Conservation (phyloP, 2,797 vertebrate genomes). For the Prunella strophiata region DNA sequence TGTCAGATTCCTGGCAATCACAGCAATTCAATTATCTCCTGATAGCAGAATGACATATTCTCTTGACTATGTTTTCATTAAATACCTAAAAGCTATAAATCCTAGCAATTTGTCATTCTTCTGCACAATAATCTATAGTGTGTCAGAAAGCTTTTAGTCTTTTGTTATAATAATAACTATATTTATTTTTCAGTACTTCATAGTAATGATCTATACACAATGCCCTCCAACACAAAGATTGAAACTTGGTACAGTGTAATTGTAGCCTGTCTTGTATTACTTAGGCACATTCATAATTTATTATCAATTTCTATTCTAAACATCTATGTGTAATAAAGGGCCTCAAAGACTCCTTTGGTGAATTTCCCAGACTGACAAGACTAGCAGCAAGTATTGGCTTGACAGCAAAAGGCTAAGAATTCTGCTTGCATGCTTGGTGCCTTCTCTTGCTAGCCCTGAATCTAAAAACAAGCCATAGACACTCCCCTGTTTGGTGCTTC, state of each 20-base stretch:
- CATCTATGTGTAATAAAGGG: not conserved
- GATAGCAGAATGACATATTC: slow-evolving; percentile 7
- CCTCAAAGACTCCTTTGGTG: not conserved
- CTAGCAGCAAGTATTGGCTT: not conserved
- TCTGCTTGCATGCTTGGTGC: not conserved
- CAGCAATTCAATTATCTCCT: slow-evolving; percentile 22
- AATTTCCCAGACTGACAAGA: not conserved
- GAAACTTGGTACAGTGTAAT: not conserved
- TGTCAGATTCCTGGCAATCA: slow-evolving; percentile 11
- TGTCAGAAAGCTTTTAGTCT: slow-evolving; percentile 57
- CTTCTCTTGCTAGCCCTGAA: not conserved
- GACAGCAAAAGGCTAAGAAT: not conserved
- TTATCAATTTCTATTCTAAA: not conserved
- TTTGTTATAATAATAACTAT: slow-evolving; percentile 33
- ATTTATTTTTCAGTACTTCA: slow-evolving; percentile 34
- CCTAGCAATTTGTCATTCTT: slow-evolving; percentile 31
- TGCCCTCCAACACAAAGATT: not conserved
- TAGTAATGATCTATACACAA: slow-evolving; percentile 17
- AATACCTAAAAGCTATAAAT: slow-evolving; percentile 47
- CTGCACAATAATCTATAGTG: not conserved
- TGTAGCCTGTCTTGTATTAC: not conserved
- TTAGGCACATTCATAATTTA: not conserved
- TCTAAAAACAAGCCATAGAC: not conserved
- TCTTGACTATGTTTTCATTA: slow-evolving; percentile 23
- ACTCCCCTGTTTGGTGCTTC: not conserved